Conservation (phyloP, 64 coral and sea anemone species). For the Pachyseris speciosa region DNA sequence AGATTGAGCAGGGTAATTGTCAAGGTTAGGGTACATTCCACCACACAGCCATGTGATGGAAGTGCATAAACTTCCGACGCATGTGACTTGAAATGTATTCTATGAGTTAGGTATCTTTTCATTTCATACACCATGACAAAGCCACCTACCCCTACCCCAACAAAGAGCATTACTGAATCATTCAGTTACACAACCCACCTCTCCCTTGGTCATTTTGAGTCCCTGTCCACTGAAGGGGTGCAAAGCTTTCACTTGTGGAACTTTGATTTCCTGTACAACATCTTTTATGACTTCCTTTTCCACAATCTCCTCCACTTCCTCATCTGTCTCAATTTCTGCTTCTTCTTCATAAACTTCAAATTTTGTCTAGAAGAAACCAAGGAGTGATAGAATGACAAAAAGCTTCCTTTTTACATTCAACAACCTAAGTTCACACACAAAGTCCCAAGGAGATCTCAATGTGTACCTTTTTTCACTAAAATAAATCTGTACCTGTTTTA, state of each 20-base stretch:
- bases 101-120: neutral
- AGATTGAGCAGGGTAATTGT: too few species aligned
- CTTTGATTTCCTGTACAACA: constrained; percentile 78
- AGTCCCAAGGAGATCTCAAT: too few species aligned
- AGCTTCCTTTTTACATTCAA: too few species aligned
- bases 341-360: constrained; percentile 84
- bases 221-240: constrained; percentile 83
- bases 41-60: too few species aligned
- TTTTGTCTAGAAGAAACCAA: constrained; percentile 46
- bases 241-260: constrained; percentile 87
- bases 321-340: constrained; percentile 92
- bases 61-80: too few species aligned
- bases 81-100: too few species aligned
- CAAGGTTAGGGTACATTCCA: too few species aligned
- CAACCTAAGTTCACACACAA: too few species aligned
- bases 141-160: neutral
- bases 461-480: too few species aligned
- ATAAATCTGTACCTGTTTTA: too few species aligned
- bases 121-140: neutral
- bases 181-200: constrained; percentile 50
- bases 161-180: too few species aligned
- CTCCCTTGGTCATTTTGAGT: constrained; percentile 78
- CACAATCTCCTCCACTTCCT: constrained; percentile 89
- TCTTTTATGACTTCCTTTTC: constrained; percentile 90
- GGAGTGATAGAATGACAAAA: neutral